Conservation (phyloP, 2,888 invertebrate genomes). For the Pediacus dermestoides region DNA sequence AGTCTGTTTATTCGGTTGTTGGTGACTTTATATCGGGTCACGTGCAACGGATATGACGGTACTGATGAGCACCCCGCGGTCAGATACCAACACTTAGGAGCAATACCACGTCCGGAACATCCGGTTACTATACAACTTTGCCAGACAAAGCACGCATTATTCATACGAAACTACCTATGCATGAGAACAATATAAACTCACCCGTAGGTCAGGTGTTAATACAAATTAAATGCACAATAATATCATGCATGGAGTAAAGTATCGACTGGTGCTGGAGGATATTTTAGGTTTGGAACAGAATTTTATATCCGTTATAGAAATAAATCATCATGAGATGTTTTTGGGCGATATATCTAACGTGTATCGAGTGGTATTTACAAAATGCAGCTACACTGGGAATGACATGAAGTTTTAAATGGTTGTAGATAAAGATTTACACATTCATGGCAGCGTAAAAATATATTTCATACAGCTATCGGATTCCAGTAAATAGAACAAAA, state of each 20-base stretch:
- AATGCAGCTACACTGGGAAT: too few species aligned
- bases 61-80: constrained; percentile 8
- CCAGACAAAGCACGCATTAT: constrained; percentile 1
- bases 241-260: too few species aligned
- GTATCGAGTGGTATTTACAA: too few species aligned
- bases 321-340: too few species aligned
- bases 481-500: constrained; percentile 21
- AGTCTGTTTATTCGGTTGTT: constrained; percentile 5
- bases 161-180: background rate
- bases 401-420: background rate
- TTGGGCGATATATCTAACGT: too few species aligned
- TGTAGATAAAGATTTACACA: background rate
- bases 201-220: too few species aligned
- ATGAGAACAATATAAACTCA: background rate
- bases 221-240: too few species aligned
- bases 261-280: too few species aligned
- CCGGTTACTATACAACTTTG: constrained; percentile 6
- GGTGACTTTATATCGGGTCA: constrained; percentile 1
- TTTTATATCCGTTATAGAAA: too few species aligned
- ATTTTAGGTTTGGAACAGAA: too few species aligned
- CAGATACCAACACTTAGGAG: constrained; percentile 5
- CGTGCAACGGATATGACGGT: constrained; percentile 6
- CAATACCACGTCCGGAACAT: constrained; percentile 2
- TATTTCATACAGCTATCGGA: constrained; percentile 16
- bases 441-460: background rate